Conservation (phyloP, 2,888 invertebrate species). For the Cerceris ruficornis region DNA sequence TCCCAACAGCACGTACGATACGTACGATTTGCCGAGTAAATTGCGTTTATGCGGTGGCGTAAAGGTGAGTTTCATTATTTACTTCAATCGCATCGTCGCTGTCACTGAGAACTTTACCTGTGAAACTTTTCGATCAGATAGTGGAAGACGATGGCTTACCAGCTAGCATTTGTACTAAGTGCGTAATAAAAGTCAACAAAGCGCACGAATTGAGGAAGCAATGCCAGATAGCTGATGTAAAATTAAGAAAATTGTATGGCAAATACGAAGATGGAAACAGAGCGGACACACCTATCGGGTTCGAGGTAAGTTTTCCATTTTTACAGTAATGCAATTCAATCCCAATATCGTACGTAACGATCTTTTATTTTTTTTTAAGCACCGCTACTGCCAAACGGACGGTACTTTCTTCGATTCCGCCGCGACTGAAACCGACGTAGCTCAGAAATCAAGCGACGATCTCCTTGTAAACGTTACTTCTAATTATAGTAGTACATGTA, state of each 20-base stretch:
- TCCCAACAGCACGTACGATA: slow-evolving; percentile 30
- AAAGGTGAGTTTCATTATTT: slow-evolving; percentile 63
- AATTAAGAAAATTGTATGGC: slow-evolving; percentile 65
- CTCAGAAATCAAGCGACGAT: neutral
- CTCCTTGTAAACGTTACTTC: neutral
- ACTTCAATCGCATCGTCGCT: neutral
- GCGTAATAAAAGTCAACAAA: slow-evolving; percentile 65
- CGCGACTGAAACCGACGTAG: slow-evolving; percentile 19
- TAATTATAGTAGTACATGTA: neutral
- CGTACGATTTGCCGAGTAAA: slow-evolving; percentile 61
- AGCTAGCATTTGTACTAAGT: slow-evolving; percentile 67
- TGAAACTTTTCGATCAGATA: slow-evolving; percentile 56
- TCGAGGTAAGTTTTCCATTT: slow-evolving; percentile 45
- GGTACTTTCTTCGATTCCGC: slow-evolving; percentile 11
- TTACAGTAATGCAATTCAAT: neutral
- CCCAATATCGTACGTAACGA: neutral
- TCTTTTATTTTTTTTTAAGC: slow-evolving; percentile 52
- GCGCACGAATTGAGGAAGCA: slow-evolving; percentile 72
- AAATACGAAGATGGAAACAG: slow-evolving; percentile 42
- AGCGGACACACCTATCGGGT: neutral
- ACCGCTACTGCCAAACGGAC: slow-evolving; percentile 68
- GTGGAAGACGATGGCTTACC: slow-evolving; percentile 73
- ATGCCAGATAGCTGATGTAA: slow-evolving; percentile 70
- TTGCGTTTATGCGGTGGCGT: slow-evolving; percentile 71
- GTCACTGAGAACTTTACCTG: neutral